A percentile compares a stretch with the other conserved stretches of the same genome.
Conservation (phyloP, 2,113 vertebrate genomes). For the Puma concolor region DNA sequence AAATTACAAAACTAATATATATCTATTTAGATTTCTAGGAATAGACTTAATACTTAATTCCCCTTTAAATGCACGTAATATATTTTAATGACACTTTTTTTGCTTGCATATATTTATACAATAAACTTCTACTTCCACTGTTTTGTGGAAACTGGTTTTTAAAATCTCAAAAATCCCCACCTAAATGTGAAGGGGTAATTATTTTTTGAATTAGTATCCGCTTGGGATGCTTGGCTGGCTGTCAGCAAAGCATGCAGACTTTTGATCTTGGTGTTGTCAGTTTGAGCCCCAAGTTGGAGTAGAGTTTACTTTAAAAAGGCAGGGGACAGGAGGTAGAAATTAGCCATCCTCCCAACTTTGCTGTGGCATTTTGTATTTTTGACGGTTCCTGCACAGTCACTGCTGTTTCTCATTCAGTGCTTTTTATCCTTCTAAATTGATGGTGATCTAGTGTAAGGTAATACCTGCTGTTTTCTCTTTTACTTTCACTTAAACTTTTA, state of each 20-base stretch:
- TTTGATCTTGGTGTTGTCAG: not conserved
- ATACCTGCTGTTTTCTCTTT: not conserved
- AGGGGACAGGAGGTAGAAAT: not conserved
- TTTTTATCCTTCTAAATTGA: not conserved
- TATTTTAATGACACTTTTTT: slow-evolving; percentile 42
- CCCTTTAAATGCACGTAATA: not conserved
- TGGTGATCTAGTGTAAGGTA: not conserved
- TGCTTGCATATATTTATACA: not conserved
- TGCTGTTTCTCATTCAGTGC: not conserved
- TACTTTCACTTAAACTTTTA: not conserved
- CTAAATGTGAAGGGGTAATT: not conserved
- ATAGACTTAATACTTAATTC: not conserved
- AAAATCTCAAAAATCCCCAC: not conserved
- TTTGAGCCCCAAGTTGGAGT: not conserved
- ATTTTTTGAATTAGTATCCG: not conserved
- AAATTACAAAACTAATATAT: not conserved
- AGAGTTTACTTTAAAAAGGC: not conserved
- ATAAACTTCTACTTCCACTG: not conserved
- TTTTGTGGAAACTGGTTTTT: not conserved
- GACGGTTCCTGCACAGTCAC: not conserved
- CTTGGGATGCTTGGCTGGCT: not conserved
- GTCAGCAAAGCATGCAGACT: not conserved
- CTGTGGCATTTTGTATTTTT: not conserved
- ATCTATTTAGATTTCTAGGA: not conserved
- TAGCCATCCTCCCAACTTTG: not conserved